phyloP scores from a whole-genome alignment of 2,888 invertebrate genomes.

The Antheraea assamensis region DNA sequence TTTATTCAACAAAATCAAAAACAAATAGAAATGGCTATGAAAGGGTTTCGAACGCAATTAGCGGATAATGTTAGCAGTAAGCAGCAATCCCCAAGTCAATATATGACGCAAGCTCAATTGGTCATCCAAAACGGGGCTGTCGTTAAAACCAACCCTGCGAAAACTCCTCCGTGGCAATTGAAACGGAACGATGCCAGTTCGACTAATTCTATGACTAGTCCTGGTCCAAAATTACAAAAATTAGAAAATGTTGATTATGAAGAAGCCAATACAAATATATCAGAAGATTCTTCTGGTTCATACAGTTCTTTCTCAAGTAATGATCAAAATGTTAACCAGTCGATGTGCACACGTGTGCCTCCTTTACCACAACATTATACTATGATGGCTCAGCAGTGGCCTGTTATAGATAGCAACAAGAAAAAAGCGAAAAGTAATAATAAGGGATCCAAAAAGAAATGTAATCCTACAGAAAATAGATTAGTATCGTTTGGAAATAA shows the following conservation, averaged over 20 bases:
- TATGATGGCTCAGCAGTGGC: slow-evolving; percentile 75
- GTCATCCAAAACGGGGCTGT: slow-evolving; percentile 77
- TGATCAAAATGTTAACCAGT: slow-evolving; percentile 68
- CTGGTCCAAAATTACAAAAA: slow-evolving; percentile 63
- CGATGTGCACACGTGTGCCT: slow-evolving; percentile 86
- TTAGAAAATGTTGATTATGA: slow-evolving; percentile 66
- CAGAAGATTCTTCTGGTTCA: slow-evolving; percentile 64
- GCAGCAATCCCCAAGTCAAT: slow-evolving; percentile 57
- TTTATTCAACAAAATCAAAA: slow-evolving; percentile 81
- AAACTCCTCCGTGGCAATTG: slow-evolving; percentile 84
- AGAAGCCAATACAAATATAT: slow-evolving; percentile 58
- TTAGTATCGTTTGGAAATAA: slow-evolving; percentile 56
- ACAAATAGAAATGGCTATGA: slow-evolving; percentile 80
- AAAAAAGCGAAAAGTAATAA: slow-evolving; percentile 81
- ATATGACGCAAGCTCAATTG: slow-evolving; percentile 66
- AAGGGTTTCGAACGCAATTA: slow-evolving; percentile 69
- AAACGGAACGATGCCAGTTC: slow-evolving; percentile 62
- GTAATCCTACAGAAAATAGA: slow-evolving; percentile 57
- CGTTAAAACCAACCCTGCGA: slow-evolving; percentile 76
- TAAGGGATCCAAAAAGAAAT: slow-evolving; percentile 80
- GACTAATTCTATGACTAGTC: slow-evolving; percentile 57
- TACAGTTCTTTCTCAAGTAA: slow-evolving; percentile 60
- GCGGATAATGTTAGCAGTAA: slow-evolving; percentile 62
- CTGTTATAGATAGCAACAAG: slow-evolving; percentile 60
- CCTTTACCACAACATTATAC: slow-evolving; percentile 86